Conservation (phyloP, 2,797 vertebrate species). For the Phalloptychus januarius region DNA sequence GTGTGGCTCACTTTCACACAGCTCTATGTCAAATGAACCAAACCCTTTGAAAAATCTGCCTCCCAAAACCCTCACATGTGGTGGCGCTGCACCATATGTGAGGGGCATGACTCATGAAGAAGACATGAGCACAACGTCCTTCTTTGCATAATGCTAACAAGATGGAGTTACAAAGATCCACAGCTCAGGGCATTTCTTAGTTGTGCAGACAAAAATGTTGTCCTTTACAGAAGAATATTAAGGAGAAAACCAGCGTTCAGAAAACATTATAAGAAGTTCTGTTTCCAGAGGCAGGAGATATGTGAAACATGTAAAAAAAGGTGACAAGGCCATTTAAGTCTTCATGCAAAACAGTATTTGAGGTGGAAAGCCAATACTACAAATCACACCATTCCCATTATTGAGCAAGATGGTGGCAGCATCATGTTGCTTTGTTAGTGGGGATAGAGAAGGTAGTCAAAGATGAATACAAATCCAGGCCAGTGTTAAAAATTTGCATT, state of each 20-base stretch:
- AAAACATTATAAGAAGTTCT: not conserved
- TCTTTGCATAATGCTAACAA: not conserved
- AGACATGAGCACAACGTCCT: too few species aligned
- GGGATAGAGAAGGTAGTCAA: not conserved
- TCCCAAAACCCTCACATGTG: too few species aligned
- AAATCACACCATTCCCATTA: not conserved
- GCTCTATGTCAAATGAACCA: too few species aligned
- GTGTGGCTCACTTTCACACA: too few species aligned
- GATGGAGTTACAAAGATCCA: not conserved
- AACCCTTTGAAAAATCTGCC: too few species aligned
- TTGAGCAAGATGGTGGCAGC: not conserved
- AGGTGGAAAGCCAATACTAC: not conserved
- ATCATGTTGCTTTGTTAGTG: not conserved
- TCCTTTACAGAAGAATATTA: not conserved
- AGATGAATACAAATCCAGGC: not conserved
- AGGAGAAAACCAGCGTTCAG: not conserved
- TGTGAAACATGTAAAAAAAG: not conserved
- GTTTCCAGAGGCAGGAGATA: not conserved
- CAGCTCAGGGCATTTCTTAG: not conserved
- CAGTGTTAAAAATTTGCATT: not conserved
- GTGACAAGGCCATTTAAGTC: not conserved
- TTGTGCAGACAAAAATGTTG: not conserved
- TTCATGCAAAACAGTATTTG: not conserved
- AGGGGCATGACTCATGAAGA: too few species aligned
- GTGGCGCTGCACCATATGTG: too few species aligned